Conservation (phyloP, 1,140 invertebrate genomes). For the Drosophila mauritiana region DNA sequence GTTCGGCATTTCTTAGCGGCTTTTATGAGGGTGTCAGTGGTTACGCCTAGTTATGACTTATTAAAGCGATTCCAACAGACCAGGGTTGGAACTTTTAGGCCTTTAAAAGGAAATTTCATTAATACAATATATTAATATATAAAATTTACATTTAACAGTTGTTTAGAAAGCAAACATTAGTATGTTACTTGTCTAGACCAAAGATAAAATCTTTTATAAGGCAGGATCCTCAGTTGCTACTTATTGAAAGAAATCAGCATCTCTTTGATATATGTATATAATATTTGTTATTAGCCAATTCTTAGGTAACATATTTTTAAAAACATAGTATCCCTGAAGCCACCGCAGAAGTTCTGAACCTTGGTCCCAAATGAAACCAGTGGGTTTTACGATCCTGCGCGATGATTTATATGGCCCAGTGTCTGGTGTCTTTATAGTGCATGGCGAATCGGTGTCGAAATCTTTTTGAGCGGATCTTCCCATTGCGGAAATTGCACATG, state of each 20-base stretch:
- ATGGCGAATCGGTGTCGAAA: constrained; percentile 52
- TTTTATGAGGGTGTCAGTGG: constrained; percentile 63
- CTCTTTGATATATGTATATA: too few relatives aligned
- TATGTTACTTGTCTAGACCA: too few relatives aligned
- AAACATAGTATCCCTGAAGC: constrained; percentile 25
- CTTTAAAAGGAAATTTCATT: not conserved
- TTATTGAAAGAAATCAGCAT: too few relatives aligned
- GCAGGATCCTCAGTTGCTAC: too few relatives aligned
- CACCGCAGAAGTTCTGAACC: constrained; percentile 41
- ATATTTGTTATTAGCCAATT: too few relatives aligned
- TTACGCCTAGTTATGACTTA: constrained; percentile 80
- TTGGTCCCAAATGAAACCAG: constrained; percentile 12
- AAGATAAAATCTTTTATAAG: too few relatives aligned
- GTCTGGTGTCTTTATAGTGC: constrained; percentile 55
- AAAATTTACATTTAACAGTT: too few relatives aligned
- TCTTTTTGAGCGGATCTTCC: constrained; percentile 34
- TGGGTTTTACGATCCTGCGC: constrained; percentile 37
- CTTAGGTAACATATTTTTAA: not conserved
- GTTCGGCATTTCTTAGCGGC: not conserved
- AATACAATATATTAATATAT: not conserved
- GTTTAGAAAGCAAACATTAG: too few relatives aligned
- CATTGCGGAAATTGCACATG: constrained; percentile 64
- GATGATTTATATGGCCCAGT: constrained; percentile 49
- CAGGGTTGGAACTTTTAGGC: constrained; percentile 19
- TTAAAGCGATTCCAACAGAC: constrained; percentile 45